phyloP scores from a whole-genome alignment of 2,797 vertebrate genomes.

The Heliangelus exortis region DNA sequence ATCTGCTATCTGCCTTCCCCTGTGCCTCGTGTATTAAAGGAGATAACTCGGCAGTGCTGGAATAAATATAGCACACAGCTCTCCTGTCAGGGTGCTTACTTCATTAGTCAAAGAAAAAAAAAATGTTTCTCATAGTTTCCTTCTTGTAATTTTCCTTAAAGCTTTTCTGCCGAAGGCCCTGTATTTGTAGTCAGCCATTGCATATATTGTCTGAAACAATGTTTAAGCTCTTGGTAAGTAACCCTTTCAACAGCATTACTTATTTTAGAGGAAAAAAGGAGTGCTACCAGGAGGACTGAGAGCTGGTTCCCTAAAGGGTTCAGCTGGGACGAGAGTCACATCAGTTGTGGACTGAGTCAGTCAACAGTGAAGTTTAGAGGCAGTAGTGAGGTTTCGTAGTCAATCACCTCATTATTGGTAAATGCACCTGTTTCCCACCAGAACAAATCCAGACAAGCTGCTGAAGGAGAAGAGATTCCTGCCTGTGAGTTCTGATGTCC shows the following conservation, averaged over 20 bases:
- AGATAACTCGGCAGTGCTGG: neutral
- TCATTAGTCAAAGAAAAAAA: constrained; percentile 29
- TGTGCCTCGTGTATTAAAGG: neutral
- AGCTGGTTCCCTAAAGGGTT: neutral
- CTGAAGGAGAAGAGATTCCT: neutral
- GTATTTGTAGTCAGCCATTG: neutral
- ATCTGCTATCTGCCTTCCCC: neutral
- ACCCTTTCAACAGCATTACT: neutral
- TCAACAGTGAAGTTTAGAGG: neutral
- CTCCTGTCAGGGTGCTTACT: constrained; percentile 22
- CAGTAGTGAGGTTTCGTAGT: neutral
- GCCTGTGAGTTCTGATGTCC: neutral
- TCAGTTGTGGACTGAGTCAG: neutral
- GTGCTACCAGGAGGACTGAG: neutral
- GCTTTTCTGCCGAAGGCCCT: neutral
- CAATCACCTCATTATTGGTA: neutral
- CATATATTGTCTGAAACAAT: neutral
- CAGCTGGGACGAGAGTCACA: neutral
- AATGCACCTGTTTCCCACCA: neutral
- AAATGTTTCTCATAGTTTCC: neutral
- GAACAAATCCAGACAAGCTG: neutral
- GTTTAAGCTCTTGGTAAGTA: neutral
- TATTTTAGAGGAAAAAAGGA: neutral
- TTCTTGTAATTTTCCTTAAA: neutral
- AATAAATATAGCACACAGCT: constrained; percentile 17